A percentile compares a stretch with the other conserved stretches of the same genome.
phyloP scores from a whole-genome alignment of 2,113 vertebrate species.

The Cephalopholis sonnerati region DNA sequence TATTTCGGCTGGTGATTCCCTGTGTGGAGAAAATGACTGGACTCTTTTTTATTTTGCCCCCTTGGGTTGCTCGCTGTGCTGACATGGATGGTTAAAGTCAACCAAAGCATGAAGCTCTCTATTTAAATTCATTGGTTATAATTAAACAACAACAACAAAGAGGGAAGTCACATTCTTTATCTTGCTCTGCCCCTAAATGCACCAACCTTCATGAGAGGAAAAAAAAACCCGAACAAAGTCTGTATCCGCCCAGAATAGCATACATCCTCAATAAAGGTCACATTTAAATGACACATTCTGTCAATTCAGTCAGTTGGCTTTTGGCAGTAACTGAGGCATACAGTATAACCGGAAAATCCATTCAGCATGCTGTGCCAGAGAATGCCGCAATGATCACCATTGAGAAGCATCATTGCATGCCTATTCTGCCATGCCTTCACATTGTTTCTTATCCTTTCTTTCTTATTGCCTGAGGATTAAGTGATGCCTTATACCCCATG shows the following conservation, averaged over 20 bases:
- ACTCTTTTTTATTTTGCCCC: neutral
- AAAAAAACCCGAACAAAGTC: neutral
- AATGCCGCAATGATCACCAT: conserved; percentile 70
- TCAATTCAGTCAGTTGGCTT: conserved; percentile 53
- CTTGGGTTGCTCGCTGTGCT: conserved; percentile 1
- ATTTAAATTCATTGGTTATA: neutral
- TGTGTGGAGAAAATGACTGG: conserved; percentile 1
- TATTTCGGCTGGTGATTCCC: neutral
- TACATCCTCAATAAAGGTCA: conserved; percentile 50
- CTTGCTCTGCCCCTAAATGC: conserved; percentile 12
- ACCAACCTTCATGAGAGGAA: neutral
- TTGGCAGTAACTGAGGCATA: conserved; percentile 65
- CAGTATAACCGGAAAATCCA: conserved; percentile 66
- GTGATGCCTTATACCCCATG: conserved; percentile 74
- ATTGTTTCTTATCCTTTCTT: conserved; percentile 75
- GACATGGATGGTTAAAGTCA: conserved; percentile 28
- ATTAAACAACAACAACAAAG: conserved; percentile 7
- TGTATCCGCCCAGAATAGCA: conserved; percentile 15
- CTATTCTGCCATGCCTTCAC: conserved; percentile 76
- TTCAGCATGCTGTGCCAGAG: conserved; percentile 59
- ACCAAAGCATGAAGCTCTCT: neutral
- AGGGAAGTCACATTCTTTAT: conserved; percentile 1
- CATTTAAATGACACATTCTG: conserved; percentile 54
- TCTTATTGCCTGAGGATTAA: conserved; percentile 77
- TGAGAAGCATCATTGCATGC: conserved; percentile 76